phyloP scores from a whole-genome alignment of 2,888 invertebrate genomes.

The Hydraecia micacea region DNA sequence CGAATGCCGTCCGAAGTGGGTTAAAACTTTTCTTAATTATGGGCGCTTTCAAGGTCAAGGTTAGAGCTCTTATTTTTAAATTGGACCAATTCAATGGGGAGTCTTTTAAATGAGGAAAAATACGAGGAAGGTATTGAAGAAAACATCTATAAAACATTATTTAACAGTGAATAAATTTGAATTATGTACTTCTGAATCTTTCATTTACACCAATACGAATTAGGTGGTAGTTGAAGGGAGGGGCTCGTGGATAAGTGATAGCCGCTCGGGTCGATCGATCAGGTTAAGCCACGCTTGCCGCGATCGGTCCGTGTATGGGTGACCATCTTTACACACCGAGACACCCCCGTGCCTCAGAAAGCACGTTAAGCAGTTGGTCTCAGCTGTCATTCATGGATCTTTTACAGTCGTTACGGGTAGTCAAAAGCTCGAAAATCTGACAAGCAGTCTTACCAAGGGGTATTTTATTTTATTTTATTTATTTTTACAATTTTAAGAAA shows the following conservation, averaged over 20 bases:
- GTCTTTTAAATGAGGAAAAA: background rate
- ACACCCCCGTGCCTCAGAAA: background rate
- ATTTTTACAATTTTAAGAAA: too few species aligned
- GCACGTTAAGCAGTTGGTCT: background rate
- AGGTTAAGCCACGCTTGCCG: background rate
- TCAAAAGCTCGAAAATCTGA: background rate
- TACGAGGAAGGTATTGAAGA: background rate
- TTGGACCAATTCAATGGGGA: background rate
- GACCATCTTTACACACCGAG: background rate
- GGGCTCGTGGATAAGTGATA: background rate
- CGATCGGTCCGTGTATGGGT: background rate
- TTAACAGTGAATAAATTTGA: background rate
- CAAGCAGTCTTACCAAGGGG: background rate
- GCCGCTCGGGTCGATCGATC: background rate
- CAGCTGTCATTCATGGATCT: background rate
- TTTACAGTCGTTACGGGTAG: background rate
- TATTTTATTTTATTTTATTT: too few species aligned
- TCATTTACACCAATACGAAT: background rate
- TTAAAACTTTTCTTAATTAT: conserved; percentile 20
- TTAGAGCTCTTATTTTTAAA: background rate
- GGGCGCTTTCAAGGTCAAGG: background rate
- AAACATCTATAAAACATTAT: background rate
- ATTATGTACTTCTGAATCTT: background rate
- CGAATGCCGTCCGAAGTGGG: background rate
- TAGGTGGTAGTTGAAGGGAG: background rate